A percentile compares a stretch with the other conserved stretches of the same genome.
Evolutionary conservation across 2,888 invertebrate species (phyloP).

Genomic region (Acleris holmiana): DNA sequence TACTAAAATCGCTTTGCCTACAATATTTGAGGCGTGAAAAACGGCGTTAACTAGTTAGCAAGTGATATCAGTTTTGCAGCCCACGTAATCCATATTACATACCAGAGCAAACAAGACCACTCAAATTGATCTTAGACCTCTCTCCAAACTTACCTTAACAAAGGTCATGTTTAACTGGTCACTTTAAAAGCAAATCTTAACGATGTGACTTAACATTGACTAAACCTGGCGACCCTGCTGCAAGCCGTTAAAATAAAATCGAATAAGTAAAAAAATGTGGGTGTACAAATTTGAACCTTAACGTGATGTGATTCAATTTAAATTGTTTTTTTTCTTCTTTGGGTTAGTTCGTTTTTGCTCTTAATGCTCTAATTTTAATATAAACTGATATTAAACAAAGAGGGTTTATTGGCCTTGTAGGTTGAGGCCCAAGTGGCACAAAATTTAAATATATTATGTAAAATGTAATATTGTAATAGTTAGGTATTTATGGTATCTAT

Average conservation of each 20-base stretch:
- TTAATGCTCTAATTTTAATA: conserved; percentile 1
- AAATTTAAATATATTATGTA: conserved; percentile 3
- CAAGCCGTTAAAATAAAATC: background rate
- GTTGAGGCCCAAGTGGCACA: background rate
- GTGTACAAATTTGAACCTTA: no score
- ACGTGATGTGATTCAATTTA: no score
- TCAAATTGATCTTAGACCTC: background rate
- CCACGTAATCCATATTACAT: background rate
- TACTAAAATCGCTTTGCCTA: no score
- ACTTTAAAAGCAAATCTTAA: background rate
- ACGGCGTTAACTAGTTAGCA: no score
- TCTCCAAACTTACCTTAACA: background rate
- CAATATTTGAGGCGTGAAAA: no score
- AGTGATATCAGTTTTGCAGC: no score
- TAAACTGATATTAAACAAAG: conserved; percentile 10
- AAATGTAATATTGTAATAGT: no score
- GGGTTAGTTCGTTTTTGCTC: background rate
- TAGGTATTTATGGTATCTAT: no score
- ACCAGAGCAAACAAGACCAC: conserved; percentile 1
- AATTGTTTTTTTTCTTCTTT: background rate
- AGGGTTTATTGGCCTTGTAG: conserved; percentile 20
- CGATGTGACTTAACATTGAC: conserved; percentile 3
- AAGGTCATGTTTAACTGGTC: background rate
- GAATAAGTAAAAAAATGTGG: no score
- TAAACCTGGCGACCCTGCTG: conserved; percentile 18